These are phyloP conservation scores for Apodemia hepburni DNA, from an alignment of 2,888 invertebrate species.

Conservation along the genomic window DNA sequence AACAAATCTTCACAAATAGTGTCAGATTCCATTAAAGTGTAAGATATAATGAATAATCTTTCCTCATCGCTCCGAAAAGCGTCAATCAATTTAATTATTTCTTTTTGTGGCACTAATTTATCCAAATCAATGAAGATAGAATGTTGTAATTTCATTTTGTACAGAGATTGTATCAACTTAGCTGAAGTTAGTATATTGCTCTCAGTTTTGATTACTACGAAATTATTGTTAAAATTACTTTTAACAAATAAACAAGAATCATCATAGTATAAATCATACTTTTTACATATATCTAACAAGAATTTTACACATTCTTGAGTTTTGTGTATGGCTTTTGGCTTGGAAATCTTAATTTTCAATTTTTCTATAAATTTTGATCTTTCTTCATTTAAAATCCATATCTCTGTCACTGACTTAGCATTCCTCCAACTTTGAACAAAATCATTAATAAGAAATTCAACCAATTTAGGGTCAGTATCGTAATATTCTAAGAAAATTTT, in stretches of 20 bases:
- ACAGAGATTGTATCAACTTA: not conserved
- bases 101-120: slow-evolving; percentile 8
- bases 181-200: not conserved
- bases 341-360: not conserved
- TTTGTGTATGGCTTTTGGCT: not conserved
- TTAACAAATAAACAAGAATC: not conserved
- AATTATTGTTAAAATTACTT: not conserved
- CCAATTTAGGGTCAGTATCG: slow-evolving; percentile 6
- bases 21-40: not conserved
- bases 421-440: not conserved
- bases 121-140: slow-evolving; percentile 6
- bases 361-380: slow-evolving; percentile 2
- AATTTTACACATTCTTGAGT: slow-evolving; percentile 3
- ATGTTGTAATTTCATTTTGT: not conserved
- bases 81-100: not conserved
- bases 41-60: not conserved
- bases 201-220: not conserved
- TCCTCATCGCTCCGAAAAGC: not conserved
- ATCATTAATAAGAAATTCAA: slow-evolving; percentile 3
- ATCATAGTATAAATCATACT: not conserved
- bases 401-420: not conserved
- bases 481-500: slow-evolving; percentile 7
- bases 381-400: slow-evolving; percentile 2
- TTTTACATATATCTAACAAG: not conserved
- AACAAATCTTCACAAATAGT: not conserved